Evolutionary conservation across 64 coral and sea anemone species (phyloP).

Genomic region (Pocillopora damicornis): DNA sequence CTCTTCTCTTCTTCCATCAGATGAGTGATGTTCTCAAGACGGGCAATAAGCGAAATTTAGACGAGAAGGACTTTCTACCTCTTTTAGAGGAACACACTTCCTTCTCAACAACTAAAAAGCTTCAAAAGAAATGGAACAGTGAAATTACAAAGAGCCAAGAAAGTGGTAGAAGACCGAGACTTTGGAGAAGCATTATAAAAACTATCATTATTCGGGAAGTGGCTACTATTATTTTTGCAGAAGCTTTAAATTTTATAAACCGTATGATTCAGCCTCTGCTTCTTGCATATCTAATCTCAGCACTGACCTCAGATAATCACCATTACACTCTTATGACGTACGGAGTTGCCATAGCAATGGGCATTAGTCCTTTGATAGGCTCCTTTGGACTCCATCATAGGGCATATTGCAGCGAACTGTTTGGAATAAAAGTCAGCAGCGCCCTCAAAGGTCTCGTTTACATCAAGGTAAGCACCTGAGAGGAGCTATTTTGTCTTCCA

Average conservation of each 20-base stretch:
- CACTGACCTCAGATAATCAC: background rate
- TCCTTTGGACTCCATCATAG: background rate
- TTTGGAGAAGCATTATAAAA: background rate
- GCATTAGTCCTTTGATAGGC: background rate
- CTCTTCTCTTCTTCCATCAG: conserved; percentile 54
- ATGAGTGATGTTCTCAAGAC: conserved; percentile 43
- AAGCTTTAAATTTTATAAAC: background rate
- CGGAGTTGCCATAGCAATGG: background rate
- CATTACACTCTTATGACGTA: background rate
- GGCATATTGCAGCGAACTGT: background rate
- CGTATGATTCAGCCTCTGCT: background rate
- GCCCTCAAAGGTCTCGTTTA: background rate
- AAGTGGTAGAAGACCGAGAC: background rate
- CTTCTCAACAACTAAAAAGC: background rate
- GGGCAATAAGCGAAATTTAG: conserved; percentile 62
- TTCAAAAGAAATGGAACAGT: background rate
- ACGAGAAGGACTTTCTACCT: conserved; percentile 50
- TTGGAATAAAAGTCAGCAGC: background rate
- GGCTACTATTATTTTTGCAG: background rate
- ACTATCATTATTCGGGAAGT: background rate
- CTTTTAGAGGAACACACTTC: conserved; percentile 16
- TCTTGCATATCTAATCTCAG: background rate
- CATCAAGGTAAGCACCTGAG: background rate
- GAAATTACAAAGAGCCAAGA: background rate
- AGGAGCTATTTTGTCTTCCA: too few relatives aligned